Evolutionary conservation across 1,140 invertebrate species (phyloP).

Genomic region (Liolophura sinensis): DNA sequence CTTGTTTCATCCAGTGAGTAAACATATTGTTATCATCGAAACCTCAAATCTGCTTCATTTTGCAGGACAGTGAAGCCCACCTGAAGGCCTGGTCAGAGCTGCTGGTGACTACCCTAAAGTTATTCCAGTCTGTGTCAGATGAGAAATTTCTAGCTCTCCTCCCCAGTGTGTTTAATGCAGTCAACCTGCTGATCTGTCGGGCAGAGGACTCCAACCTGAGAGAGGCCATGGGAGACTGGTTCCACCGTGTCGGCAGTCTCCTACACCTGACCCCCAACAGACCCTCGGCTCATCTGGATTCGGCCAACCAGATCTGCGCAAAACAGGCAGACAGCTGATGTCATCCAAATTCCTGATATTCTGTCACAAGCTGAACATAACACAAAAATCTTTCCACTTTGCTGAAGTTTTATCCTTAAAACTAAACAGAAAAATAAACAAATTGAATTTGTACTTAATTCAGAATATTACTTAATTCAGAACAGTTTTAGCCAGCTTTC

Average conservation of each 20-base stretch:
- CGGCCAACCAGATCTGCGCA: too few relatives aligned
- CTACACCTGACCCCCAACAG: too few relatives aligned
- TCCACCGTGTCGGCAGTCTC: conserved; percentile 62
- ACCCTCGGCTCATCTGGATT: too few relatives aligned
- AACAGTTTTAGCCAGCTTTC: too few relatives aligned
- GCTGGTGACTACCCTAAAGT: conserved; percentile 65
- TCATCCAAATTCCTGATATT: too few relatives aligned
- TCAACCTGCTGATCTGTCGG: conserved; percentile 68
- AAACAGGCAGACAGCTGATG: too few relatives aligned
- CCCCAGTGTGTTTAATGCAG: conserved; percentile 67
- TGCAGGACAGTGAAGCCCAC: conserved; percentile 69
- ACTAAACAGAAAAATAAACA: too few relatives aligned
- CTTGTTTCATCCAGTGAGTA: background rate
- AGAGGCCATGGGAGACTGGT: conserved; percentile 66
- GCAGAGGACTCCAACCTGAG: conserved; percentile 66
- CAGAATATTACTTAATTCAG: too few relatives aligned
- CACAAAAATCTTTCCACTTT: too few relatives aligned
- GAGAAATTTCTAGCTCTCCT: conserved; percentile 65
- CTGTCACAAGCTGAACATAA: too few relatives aligned
- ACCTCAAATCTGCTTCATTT: conserved; percentile 16
- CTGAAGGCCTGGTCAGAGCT: conserved; percentile 70
- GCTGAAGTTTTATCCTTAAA: too few relatives aligned
- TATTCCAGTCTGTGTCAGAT: conserved; percentile 65
- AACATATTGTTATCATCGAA: background rate
- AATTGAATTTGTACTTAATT: too few relatives aligned